Evolutionary conservation across 2,797 vertebrate species (phyloP), one percentile per base, ranked within the genome.

Genomic region (Arctocebus calabarensis): DNA sequence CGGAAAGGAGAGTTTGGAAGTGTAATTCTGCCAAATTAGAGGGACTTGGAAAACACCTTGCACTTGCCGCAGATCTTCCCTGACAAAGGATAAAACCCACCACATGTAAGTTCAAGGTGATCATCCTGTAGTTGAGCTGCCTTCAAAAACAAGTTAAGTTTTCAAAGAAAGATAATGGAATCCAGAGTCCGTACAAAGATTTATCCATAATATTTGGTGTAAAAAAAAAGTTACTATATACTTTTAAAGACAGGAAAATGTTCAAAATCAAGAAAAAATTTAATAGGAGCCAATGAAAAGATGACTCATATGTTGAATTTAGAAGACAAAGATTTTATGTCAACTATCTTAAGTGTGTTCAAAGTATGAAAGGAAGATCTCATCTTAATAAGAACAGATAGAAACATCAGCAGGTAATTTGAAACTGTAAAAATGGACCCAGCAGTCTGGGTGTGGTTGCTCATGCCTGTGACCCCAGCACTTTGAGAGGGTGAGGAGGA

Each of bases 291-390:
- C 19, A 73, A 78, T 27, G 40, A 5, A 27, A 45, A 29, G 25
- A 59, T 86, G 62, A 27, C 34, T 16, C 9, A 52, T 81, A 34
- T 57, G 19, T 83, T 90, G 75, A 86, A 88, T 88, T 85, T 71
- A 90, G 32, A 14, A 57, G 45, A 74, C 27, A 66, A 91, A 96
- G 19, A 64, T 40, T 88, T 95, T 29, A 89, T 64, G 64, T 57
- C 1, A 9, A 45, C 8, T 81, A 34, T 75, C 37, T 73, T 57
- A 52, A 81, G 37, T 66, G 34, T 52, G 43, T 77, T 88, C 17
- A 74, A 83, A 94, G 64, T 88, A 78, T 89, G 73, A 95, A 82
- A 92, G 70, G 34, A 85, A 93, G 88, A 70, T 43, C 78, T 23
- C 17, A 48, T 57, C 79, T 87, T 71, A 66, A 43, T 81, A 94